Evolutionary conservation across 2,113 vertebrate genomes (phyloP), one percentile per base, ranked within the genome.

Genomic region (Hippocampus guttulatus): DNA sequence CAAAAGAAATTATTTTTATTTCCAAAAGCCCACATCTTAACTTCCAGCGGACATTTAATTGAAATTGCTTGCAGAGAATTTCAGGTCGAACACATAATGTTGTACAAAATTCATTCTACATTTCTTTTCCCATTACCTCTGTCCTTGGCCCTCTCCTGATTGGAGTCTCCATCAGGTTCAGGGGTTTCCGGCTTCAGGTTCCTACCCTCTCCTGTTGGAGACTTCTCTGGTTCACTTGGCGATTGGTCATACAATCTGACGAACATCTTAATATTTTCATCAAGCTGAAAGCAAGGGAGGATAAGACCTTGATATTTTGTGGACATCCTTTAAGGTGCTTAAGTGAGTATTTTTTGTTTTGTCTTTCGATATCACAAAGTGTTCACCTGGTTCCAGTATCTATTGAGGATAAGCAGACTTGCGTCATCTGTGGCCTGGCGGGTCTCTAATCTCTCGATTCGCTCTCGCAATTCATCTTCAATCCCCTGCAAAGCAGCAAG

Each of bases 371-470:
- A 20, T 12, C 25, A 55, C 8, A 27, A 52, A 71, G 11, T 18
- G 9, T 49, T 76, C 71, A 98, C 97, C 93, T 99, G 97, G 84
- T 95, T 98, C 97, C 97, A 98, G 87, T 98, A 98, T 68, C 96
- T 92, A 74, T 99, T 99, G 61, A 99, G 93, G 65, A 98, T 98
- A 45, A 98, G 87, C 12, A 99, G 84, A 16, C 96, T 98, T 51
- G 96, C 97, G 58, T 98, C 96, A 18, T 99, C 96, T 0, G 97
- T 99, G 43, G 96, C 96, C 89, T 99, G 97, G 0, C 96, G 93
- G 7, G 95, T 94, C 89, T 98, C 96, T 62, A 99, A 88, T 67
- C 95, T 93, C 76, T 98, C 97, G 9, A 97, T 95, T 75, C 95
- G 93, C 71, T 99, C 97, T 49, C 96, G 91, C 43, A 99, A 90